Conservation (phyloP, 2,888 invertebrate species). For the Agrotis puta region DNA sequence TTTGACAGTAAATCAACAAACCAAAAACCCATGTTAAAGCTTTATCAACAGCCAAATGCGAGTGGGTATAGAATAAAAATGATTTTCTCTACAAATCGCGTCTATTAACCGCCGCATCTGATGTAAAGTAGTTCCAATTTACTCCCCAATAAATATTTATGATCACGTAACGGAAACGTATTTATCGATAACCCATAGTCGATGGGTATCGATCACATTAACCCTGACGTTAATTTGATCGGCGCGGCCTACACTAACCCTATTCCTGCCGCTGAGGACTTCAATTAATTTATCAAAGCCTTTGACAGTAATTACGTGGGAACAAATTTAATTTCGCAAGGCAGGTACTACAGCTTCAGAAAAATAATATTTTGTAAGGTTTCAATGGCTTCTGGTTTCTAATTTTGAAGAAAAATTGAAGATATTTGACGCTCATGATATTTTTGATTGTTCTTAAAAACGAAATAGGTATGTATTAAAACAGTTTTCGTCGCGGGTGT, state of each 20-base stretch:
- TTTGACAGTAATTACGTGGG: constrained; percentile 31
- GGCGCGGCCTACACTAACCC: constrained; percentile 30
- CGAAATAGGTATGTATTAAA: background rate
- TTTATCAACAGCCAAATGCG: background rate
- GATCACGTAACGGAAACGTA: constrained; percentile 11
- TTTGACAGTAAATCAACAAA: background rate
- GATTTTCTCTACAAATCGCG: background rate
- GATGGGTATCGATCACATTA: constrained; percentile 36
- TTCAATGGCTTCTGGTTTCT: constrained; percentile 6
- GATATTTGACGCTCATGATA: background rate
- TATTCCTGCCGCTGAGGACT: constrained; percentile 34
- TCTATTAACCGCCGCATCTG: background rate
- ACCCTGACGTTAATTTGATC: constrained; percentile 39
- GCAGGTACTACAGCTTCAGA: constrained; percentile 10
- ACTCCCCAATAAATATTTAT: constrained; percentile 6
- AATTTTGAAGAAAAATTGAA: background rate
- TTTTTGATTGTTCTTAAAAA: background rate
- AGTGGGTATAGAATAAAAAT: too few relatives aligned
- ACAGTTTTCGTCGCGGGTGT: background rate
- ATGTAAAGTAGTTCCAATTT: background rate
- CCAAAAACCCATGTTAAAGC: background rate
- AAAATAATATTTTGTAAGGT: constrained; percentile 3
- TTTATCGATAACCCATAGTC: constrained; percentile 31
- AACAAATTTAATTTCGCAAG: constrained; percentile 33
- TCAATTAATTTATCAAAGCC: constrained; percentile 40